These are phyloP conservation scores for Cephonodes hylas DNA, from an alignment of 2,888 invertebrate species.

Conservation along the genomic window DNA sequence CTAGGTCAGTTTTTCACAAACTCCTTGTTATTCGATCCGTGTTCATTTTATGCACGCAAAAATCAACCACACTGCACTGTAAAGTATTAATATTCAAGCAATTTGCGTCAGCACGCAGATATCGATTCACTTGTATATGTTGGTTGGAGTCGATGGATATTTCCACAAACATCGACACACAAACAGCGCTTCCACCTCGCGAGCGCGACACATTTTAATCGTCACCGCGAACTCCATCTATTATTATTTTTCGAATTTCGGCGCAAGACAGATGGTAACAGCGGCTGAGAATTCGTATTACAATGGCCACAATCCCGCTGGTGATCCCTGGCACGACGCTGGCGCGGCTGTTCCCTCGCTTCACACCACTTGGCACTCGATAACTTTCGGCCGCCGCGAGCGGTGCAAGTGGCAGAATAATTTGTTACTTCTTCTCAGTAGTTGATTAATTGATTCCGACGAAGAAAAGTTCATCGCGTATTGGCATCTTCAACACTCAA, in stretches of 20 bases:
- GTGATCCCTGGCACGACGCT: conserved; percentile 67
- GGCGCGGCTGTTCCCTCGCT: conserved; percentile 66
- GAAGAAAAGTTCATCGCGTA: conserved; percentile 9
- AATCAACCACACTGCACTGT: background rate
- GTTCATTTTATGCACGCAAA: background rate
- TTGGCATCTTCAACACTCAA: background rate
- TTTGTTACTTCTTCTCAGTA: conserved; percentile 48
- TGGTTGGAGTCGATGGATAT: background rate
- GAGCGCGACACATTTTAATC: conserved; percentile 37
- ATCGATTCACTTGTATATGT: background rate
- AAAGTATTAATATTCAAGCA: background rate
- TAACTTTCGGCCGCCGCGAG: conserved; percentile 54
- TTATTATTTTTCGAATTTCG: conserved; percentile 60
- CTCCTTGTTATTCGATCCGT: background rate
- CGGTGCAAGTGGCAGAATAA: conserved; percentile 58
- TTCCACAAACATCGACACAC: background rate
- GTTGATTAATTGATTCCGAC: conserved; percentile 27
- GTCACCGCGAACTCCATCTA: conserved; percentile 37
- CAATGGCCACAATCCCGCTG: conserved; percentile 61
- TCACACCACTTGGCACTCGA: conserved; percentile 76
- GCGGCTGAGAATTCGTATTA: conserved; percentile 67
- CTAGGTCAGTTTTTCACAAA: conserved; percentile 4
- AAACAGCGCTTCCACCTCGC: conserved; percentile 31
- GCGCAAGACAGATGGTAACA: conserved; percentile 66
- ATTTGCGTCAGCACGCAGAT: background rate